Evolutionary conservation across 2,113 vertebrate genomes (phyloP).

Genomic region (Amphilophus citrinellus): DNA sequence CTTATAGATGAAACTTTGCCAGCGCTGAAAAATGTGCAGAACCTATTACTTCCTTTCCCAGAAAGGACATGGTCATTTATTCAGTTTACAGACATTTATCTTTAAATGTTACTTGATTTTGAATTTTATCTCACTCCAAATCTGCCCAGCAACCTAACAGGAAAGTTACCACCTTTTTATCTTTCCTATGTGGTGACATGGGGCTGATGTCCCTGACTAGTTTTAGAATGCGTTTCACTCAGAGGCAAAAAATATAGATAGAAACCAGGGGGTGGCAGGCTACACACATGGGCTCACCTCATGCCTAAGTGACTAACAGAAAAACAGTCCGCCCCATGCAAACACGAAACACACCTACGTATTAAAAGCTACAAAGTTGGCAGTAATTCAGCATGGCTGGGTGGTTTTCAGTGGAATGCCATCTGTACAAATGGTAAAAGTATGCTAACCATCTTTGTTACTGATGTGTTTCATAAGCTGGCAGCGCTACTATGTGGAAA

Average conservation of each 20-base stretch:
- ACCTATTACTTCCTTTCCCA: not conserved
- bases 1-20: not conserved
- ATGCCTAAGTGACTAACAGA: conserved; percentile 4
- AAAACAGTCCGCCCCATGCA: not conserved
- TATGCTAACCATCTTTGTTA: not conserved
- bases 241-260: not conserved
- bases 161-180: not conserved
- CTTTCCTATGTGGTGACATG: not conserved
- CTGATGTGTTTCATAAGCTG: conserved; percentile 29
- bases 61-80: not conserved
- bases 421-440: conserved; percentile 16
- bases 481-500: not conserved
- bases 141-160: not conserved
- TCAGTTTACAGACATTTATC: not conserved
- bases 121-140: not conserved
- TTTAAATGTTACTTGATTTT: not conserved
- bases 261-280: conserved; percentile 56
- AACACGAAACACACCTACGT: conserved; percentile 7
- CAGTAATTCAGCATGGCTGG: not conserved
- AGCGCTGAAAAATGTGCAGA: not conserved
- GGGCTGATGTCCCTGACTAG: not conserved
- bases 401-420: not conserved
- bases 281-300: conserved; percentile 27
- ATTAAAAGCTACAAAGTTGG: conserved; percentile 7
- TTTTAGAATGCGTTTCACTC: not conserved